These are phyloP conservation scores for Drosophila greeni DNA, from an alignment of 2,888 invertebrate species.

Conservation along the genomic window DNA sequence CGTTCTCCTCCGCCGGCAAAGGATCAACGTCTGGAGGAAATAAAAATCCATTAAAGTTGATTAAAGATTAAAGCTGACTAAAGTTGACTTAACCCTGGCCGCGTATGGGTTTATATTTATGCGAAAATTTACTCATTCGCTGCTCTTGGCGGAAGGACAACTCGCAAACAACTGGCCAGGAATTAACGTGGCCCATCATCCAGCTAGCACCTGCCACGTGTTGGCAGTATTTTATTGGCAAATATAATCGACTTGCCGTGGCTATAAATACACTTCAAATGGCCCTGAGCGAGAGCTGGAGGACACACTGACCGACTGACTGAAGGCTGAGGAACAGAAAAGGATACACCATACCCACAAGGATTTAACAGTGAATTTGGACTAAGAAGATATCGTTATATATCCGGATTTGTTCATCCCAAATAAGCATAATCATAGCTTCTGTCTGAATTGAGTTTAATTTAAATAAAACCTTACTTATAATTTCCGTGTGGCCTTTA, in stretches of 20 bases:
- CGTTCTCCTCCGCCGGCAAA: constrained; percentile 76
- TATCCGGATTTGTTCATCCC: neutral
- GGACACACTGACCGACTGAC: constrained; percentile 7
- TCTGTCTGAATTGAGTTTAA: constrained; percentile 1
- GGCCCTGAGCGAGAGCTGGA: constrained; percentile 38
- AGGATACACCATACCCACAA: neutral
- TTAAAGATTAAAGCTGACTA: neutral
- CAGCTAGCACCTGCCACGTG: constrained; percentile 26
- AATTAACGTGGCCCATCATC: constrained; percentile 6
- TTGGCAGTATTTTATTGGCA: constrained; percentile 46
- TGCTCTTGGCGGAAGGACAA: constrained; percentile 27
- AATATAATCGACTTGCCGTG: constrained; percentile 17
- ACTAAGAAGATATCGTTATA: neutral
- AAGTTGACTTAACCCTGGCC: constrained; percentile 20
- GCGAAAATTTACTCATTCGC: constrained; percentile 47
- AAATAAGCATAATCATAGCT: neutral
- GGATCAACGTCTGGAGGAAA: constrained; percentile 72
- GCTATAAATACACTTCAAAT: constrained; percentile 44
- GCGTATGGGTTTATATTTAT: constrained; percentile 54
- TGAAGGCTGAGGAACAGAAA: constrained; percentile 6
- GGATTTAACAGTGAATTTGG: neutral
- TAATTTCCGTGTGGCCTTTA: neutral
- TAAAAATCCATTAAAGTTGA: neutral
- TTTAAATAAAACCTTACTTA: neutral
- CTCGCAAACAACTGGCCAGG: constrained; percentile 43